Conservation (phyloP, 2,888 invertebrate genomes). For the Sisyra nigra region DNA sequence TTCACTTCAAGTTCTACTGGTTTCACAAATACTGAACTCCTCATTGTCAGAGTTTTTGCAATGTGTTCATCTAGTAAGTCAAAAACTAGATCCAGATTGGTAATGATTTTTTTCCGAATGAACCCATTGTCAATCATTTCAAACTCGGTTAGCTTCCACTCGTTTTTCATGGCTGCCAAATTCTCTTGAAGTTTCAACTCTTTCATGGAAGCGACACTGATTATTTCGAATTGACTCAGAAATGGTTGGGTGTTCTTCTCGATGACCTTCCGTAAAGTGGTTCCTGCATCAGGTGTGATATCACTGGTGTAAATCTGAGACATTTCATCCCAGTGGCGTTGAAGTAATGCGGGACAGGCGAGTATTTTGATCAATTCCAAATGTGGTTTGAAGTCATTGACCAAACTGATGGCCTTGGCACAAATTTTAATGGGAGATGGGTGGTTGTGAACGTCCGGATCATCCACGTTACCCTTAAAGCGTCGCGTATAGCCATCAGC, state of each 20-base stretch:
- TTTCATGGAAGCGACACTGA: constrained; percentile 70
- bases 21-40: constrained; percentile 74
- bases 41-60: constrained; percentile 67
- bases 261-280: constrained; percentile 64
- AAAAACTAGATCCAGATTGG: constrained; percentile 62
- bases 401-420: constrained; percentile 38
- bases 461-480: constrained; percentile 51
- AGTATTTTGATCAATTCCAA: constrained; percentile 74
- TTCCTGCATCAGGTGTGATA: constrained; percentile 71
- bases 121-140: constrained; percentile 55
- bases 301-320: constrained; percentile 64
- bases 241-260: constrained; percentile 49
- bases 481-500: constrained; percentile 44
- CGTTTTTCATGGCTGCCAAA: constrained; percentile 60
- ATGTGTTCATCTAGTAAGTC: constrained; percentile 68
- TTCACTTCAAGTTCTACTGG: constrained; percentile 56
- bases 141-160: constrained; percentile 64
- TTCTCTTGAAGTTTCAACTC: constrained; percentile 56
- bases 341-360: constrained; percentile 70
- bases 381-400: constrained; percentile 58
- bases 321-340: constrained; percentile 81
- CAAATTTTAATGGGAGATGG: constrained; percentile 71
- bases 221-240: constrained; percentile 64
- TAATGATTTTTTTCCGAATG: constrained; percentile 51
- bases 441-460: constrained; percentile 59